A percentile compares a stretch with the other conserved stretches of the same genome.
Evolutionary conservation across 2,888 invertebrate species (phyloP).

Genomic region (Platerodrilus igneus): DNA sequence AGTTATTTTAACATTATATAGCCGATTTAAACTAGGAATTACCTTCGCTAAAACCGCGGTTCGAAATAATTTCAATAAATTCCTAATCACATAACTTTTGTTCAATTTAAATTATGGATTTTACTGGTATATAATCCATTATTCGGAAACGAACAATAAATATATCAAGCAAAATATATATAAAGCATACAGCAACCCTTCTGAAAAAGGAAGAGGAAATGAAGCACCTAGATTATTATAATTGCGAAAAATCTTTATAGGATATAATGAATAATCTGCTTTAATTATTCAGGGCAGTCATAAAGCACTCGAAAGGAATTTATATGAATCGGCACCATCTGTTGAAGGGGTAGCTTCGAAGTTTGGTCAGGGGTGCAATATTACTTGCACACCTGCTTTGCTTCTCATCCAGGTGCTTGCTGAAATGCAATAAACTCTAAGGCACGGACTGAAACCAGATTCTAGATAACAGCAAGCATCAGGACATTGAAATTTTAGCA

Average conservation of each 20-base stretch:
- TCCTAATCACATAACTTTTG: too few species aligned
- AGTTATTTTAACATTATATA: too few species aligned
- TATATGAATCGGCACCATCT: conserved; percentile 21
- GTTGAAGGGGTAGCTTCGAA: conserved; percentile 19
- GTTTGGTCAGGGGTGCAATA: conserved; percentile 23
- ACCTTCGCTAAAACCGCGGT: too few species aligned
- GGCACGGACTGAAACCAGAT: conserved; percentile 30
- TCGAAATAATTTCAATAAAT: too few species aligned
- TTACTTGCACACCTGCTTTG: conserved; percentile 24
- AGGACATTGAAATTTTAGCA: conserved; percentile 32
- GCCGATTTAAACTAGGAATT: too few species aligned
- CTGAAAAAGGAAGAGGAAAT: conserved; percentile 21
- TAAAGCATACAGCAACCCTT: too few species aligned
- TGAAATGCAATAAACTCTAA: conserved; percentile 28
- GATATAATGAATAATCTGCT: conserved; percentile 23
- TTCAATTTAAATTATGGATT: too few species aligned
- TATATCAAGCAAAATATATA: too few species aligned
- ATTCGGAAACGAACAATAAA: too few species aligned
- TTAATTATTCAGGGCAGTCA: conserved; percentile 26
- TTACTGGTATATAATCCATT: too few species aligned
- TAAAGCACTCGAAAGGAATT: conserved; percentile 12
- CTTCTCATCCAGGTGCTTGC: conserved; percentile 22
- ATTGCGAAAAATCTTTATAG: conserved; percentile 28
- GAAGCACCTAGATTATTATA: conserved; percentile 27
- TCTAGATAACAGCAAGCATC: conserved; percentile 30